Evolutionary conservation across 2,797 vertebrate species (phyloP), one percentile per base, ranked within the genome.

Genomic region (Coccyzus lansbergi): DNA sequence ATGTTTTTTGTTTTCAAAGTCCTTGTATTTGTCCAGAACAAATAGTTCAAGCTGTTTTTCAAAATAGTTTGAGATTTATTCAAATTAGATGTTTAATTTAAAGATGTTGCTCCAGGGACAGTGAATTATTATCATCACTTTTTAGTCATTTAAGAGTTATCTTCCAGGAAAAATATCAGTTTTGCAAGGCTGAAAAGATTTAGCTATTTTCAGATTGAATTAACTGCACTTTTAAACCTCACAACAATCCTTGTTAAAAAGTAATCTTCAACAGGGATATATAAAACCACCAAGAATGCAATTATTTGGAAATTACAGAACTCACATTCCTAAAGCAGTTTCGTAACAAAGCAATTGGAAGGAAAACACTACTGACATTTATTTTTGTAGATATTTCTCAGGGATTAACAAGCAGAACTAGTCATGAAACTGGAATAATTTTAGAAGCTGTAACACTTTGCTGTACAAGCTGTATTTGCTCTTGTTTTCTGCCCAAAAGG

Each of bases 341-440:
- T 38, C 26, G 78, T 72, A 91, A 71, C 67, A 88, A 93, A 86
- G 26, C 18, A 78, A 65, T 29, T 70, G 52, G 95, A 93, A 88
- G 13, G 10, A 96, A 93, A 93, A 77, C 7, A 42, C 13, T 68
- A 83, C 4, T 0, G 0, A 29, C 17, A 63, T 56, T 59, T 86
- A 46, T 82, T 92, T 89, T 68, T 51, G 22, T 67, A 48, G 29
- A 5, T 62, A 52, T 76, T 86, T 95, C 56, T 86, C 63, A 77
- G 42, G 21, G 48, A 90, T 92, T 93, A 64, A 52, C 56, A 53
- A 84, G 31, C 26, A 93, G 64, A 84, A 76, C 4, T 63, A 49
- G 36, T n/a, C 6, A 33, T 75, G 49, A 63, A 92, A 86, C 31
- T 83, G 76, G 52, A 83, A 90, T 81, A 90, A 93, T 90, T 93